Conservation (phyloP, 2,113 vertebrate genomes). For the Synchiropus splendidus region DNA sequence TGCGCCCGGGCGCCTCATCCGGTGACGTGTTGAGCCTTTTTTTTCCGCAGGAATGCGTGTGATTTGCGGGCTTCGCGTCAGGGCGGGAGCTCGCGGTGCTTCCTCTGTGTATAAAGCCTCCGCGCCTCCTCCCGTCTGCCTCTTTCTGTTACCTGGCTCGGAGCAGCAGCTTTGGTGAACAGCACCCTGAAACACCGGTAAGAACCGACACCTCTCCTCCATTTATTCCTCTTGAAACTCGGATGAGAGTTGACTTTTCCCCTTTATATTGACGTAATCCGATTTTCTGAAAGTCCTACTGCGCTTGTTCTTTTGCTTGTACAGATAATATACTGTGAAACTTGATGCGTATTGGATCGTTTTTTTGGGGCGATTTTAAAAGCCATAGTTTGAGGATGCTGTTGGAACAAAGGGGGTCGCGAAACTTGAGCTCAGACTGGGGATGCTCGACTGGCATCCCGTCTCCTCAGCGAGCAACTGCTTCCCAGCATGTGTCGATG, state of each 20-base stretch:
- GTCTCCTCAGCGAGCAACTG: conserved; percentile 11
- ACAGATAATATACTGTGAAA: no score
- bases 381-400: neutral
- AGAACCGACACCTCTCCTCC: conserved; percentile 12
- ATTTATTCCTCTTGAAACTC: no score
- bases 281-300: neutral
- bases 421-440: neutral
- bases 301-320: no score
- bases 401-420: conserved; percentile 55
- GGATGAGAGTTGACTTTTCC: no score
- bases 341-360: neutral
- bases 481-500: conserved; percentile 1
- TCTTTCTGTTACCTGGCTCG: conserved; percentile 77
- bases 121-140: conserved; percentile 42
- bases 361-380: neutral
- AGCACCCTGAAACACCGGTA: conserved; percentile 63
- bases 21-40: conserved; percentile 60
- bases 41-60: conserved; percentile 55
- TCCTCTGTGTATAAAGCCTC: conserved; percentile 70
- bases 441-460: conserved; percentile 22
- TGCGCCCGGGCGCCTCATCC: conserved; percentile 23
- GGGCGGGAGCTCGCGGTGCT: conserved; percentile 44
- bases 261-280: neutral
- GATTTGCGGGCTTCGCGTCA: conserved; percentile 57
- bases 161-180: conserved; percentile 66